Evolutionary conservation across 2,113 vertebrate genomes (phyloP).

Genomic region (Lamprologus speciosus): DNA sequence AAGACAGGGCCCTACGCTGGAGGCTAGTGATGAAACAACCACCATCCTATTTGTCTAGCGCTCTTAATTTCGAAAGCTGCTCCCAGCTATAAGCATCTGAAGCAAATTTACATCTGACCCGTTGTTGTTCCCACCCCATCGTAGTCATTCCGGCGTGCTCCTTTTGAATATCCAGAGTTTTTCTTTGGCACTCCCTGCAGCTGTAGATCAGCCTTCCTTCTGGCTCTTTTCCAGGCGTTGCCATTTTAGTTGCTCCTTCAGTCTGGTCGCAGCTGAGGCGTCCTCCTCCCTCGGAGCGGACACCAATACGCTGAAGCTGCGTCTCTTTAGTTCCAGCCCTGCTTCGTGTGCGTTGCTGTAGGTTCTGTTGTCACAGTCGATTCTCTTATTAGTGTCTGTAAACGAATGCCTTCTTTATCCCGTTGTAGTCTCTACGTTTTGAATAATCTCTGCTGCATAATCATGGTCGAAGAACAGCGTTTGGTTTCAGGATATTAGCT

Average conservation of each 20-base stretch:
- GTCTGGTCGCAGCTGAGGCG: background rate
- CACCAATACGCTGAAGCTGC: background rate
- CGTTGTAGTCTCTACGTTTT: background rate
- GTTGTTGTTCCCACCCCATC: background rate
- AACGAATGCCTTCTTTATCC: background rate
- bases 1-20: background rate
- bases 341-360: background rate
- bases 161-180: background rate
- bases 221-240: background rate
- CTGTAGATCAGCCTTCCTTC: background rate
- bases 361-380: background rate
- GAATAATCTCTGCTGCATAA: background rate
- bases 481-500: background rate
- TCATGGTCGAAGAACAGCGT: background rate
- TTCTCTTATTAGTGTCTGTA: background rate
- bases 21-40: background rate
- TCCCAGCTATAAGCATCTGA: background rate
- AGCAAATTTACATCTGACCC: background rate
- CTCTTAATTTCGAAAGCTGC: background rate
- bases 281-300: background rate
- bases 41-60: background rate
- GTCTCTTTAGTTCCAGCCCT: accelerated
- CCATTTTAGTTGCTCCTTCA: background rate
- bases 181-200: background rate
- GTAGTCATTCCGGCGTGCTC: accelerated